Percentiles rank a stretch among this genome's conserved stretches.
Evolutionary conservation across 2,888 invertebrate genomes (phyloP).

Genomic region (Meteorus colon): DNA sequence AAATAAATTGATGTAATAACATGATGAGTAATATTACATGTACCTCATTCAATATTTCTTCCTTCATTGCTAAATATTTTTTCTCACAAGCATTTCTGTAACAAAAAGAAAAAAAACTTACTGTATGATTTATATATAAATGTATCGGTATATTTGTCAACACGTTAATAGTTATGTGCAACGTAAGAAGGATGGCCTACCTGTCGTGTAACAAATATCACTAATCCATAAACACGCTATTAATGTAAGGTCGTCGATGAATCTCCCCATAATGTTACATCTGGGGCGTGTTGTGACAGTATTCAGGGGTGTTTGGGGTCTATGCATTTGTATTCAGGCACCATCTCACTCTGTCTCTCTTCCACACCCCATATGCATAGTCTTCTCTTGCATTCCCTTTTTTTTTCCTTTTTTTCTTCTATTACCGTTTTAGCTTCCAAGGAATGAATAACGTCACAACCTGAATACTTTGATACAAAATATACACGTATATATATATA

Average conservation of each 20-base stretch:
- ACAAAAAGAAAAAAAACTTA: background rate
- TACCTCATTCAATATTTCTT: background rate
- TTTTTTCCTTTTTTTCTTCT: constrained; percentile 2
- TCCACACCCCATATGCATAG: constrained; percentile 14
- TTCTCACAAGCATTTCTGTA: background rate
- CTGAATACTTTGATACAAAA: constrained; percentile 9
- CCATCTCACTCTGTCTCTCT: constrained; percentile 40
- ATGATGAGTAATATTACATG: background rate
- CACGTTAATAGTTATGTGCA: background rate
- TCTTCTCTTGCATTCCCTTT: background rate
- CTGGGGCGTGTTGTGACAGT: constrained; percentile 67
- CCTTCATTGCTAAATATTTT: background rate
- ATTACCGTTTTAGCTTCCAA: background rate
- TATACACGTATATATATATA: constrained; percentile 29
- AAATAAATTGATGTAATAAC: background rate
- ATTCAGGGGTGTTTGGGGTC: constrained; percentile 67
- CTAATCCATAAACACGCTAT: constrained; percentile 65
- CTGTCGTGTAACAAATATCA: constrained; percentile 55
- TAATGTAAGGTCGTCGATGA: constrained; percentile 59
- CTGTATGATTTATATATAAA: background rate
- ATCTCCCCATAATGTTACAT: constrained; percentile 51
- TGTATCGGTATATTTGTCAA: constrained; percentile 24
- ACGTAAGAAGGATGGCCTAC: constrained; percentile 49
- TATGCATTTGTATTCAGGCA: constrained; percentile 53
- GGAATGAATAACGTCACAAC: background rate